A percentile compares a stretch with the other conserved stretches of the same genome.
phyloP scores from a whole-genome alignment of 2,113 vertebrate species.

The Strix aluco region DNA sequence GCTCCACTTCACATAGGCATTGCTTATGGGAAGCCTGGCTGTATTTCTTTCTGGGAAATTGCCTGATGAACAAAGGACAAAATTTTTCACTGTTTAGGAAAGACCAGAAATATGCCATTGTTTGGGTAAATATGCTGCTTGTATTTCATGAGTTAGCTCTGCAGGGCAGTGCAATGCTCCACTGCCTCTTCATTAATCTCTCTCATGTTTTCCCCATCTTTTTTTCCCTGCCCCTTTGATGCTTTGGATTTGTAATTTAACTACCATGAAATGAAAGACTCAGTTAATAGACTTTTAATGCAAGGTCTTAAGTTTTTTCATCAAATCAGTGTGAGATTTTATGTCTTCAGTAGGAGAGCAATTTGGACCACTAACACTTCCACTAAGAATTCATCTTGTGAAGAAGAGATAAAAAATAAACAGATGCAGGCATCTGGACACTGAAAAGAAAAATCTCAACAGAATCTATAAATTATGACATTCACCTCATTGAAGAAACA shows the following conservation, averaged over 20 bases:
- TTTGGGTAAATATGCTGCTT: not conserved
- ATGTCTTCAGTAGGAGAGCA: not conserved
- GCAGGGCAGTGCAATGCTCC: rapidly evolving
- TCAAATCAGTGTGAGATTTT: not conserved
- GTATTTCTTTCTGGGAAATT: not conserved
- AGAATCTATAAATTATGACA: not conserved
- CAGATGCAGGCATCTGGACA: not conserved
- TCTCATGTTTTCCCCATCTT: not conserved
- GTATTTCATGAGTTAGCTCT: not conserved
- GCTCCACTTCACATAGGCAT: not conserved
- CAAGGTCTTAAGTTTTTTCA: not conserved
- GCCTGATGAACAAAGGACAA: not conserved
- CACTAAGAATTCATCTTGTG: not conserved
- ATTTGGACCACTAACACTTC: not conserved
- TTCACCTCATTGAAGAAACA: not conserved
- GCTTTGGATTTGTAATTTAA: not conserved
- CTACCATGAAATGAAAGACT: not conserved
- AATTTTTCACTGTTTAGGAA: not conserved
- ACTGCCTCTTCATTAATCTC: not conserved
- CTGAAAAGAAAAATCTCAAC: not conserved
- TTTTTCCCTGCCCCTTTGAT: not conserved
- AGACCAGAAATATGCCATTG: not conserved
- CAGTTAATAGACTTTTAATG: not conserved
- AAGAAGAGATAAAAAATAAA: not conserved
- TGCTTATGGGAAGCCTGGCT: not conserved